Base-by-base conservation (phyloP, 2,797 vertebrate genomes). In the Acanthopagrus latus region DNA sequence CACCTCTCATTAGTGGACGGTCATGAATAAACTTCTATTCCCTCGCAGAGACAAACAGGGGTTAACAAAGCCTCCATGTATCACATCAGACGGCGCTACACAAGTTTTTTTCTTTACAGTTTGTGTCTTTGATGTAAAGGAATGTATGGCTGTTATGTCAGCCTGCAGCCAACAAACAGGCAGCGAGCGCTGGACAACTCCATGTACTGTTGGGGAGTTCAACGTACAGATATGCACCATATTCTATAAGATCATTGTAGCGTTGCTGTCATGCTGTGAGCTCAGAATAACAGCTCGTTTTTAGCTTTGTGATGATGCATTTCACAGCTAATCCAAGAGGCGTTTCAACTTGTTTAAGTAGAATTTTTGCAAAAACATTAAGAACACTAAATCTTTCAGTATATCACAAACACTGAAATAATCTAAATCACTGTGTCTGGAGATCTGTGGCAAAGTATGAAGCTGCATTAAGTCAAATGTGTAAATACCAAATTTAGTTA, bases 1-100 rank as follows among this genome's bases (percentile, higher is more conserved):
- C 52, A 64, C 58, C 73, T 78, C 90, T 94, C 93, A 94, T 94
- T 93, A 94, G 89, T 54, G 70, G 69, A 76, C 21, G 25, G 66
- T 90, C 57, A 82, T 89, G 79, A 92, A 87, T 90, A 71, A 80
- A 56, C 86, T 77, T 64, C 59, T 64, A 41, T 85, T 67, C 56
- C 50, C 72, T 67, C 4, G 0, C 56, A 80, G 65, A 83, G 64
- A 73, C 62, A 84, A 80, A 70, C 80, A 72, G 47, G 81, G 84
- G 83, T 91, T 85, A 88, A 90, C 76, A 78, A 80, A 48, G 80
- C 73, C 76, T 69, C 71, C 62, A 21, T 78, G 74, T 59, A 62
- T 70, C 57, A 64, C 70, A 73, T 72, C 41, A 59, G 64, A 79
- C 73, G 5, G 12, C 27, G 46, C 48, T 25, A 29, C 41, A 41